Evolutionary conservation across 2,113 vertebrate species (phyloP).

Genomic region (Micronisus gabar): DNA sequence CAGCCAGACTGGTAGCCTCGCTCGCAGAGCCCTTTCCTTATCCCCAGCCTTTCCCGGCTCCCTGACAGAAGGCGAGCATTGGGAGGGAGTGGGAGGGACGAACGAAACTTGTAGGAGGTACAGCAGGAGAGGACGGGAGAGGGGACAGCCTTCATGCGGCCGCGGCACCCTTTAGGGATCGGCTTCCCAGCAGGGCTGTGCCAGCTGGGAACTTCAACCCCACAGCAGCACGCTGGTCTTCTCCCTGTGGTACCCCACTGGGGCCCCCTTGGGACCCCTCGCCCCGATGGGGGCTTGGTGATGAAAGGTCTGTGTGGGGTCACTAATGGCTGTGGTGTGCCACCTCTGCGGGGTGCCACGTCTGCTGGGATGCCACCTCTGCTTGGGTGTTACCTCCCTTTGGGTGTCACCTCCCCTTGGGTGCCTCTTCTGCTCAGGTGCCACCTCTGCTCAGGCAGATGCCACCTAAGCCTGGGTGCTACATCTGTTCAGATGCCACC

Average conservation of each 20-base stretch:
- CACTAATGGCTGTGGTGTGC: not conserved
- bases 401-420: not conserved
- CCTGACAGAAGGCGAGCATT: conserved; percentile 66
- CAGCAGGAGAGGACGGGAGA: not conserved
- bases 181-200: not conserved
- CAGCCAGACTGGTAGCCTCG: conserved; percentile 69
- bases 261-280: not conserved
- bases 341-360: not conserved
- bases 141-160: not conserved
- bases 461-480: no score
- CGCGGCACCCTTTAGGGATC: not conserved
- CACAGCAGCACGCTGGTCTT: not conserved
- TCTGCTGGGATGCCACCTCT: no score
- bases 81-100: conserved; percentile 87
- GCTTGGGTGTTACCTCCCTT: no score
- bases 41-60: conserved; percentile 74
- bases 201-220: not conserved
- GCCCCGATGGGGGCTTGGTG: fast-evolving
- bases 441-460: not conserved
- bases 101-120: conserved; percentile 75
- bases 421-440: not conserved
- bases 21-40: conserved; percentile 68
- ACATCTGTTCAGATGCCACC: not conserved
- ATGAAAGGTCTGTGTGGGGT: not conserved
- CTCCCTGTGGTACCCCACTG: not conserved